Percentiles rank a stretch among this genome's conserved stretches.
phyloP scores from a whole-genome alignment of 2,113 vertebrate species.

The Actenoides hombroni region DNA sequence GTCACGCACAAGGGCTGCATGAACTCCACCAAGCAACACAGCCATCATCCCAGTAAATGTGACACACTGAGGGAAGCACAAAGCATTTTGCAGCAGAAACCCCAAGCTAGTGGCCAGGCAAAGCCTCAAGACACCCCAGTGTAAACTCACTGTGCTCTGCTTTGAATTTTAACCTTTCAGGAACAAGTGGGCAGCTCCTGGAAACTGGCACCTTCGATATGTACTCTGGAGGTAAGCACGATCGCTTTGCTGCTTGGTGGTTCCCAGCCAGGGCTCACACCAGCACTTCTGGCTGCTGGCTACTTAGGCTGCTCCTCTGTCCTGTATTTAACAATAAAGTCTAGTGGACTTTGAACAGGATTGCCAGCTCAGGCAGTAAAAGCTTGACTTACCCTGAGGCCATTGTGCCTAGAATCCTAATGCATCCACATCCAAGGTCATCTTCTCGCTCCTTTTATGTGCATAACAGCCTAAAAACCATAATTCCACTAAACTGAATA shows the following conservation, averaged over 20 bases:
- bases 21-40: not conserved
- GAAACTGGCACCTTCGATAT: conserved; percentile 68
- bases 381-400: not conserved
- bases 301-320: not conserved
- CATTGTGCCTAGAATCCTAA: not conserved
- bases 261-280: not conserved
- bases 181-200: conserved; percentile 70
- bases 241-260: not conserved
- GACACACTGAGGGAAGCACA: not conserved
- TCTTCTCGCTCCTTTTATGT: rapidly evolving
- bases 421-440: not conserved
- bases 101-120: not conserved
- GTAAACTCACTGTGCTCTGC: not conserved
- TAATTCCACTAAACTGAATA: not conserved
- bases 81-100: not conserved
- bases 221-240: conserved; percentile 46
- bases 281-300: not conserved
- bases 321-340: not conserved
- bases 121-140: not conserved
- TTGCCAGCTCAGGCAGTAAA: not conserved
- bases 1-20: rapidly evolving
- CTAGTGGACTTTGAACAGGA: not conserved
- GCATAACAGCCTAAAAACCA: not conserved
- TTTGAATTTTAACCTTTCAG: conserved; percentile 58
- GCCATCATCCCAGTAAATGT: rapidly evolving